Evolutionary conservation across 2,797 vertebrate species (phyloP), one percentile per base, ranked within the genome.

Genomic region (Selene dorsalis): DNA sequence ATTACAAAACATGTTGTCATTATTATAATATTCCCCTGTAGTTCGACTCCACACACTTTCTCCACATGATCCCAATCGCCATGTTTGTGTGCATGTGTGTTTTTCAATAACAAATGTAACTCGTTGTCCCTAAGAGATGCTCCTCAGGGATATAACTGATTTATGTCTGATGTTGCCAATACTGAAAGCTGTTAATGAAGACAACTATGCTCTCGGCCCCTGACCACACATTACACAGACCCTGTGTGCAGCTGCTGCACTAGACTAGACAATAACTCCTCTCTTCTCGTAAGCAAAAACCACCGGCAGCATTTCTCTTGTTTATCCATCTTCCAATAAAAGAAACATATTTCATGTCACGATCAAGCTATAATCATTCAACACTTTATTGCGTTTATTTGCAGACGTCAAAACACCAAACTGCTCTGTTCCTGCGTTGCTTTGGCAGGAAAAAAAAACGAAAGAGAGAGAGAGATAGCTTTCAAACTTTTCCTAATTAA

Each of bases 111-210:
- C 6, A 18, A 30, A 24, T 18, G 4, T 26, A 17, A 26, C 13
- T 13, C 38, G 32, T 22, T 6, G 13, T 60, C 32, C 18, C 35
- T 62, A 16, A 45, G 52, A 57, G 22, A 8, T 13, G 43, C 32
- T 12, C n/a, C 60, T 56, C n/a, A n/a, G 18, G 39, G 30, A 69
- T 4, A 24, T 7, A 61, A 17, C 50, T 67, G 24, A 73, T 65
- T 22, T 38, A 41, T 72, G 32, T 32, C 26, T 38, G 22, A 22
- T 35, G 41, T 64, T 50, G 26, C 59, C 69, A 28, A 57, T 30
- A 13, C 8, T 75, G 57, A 56, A 64, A 24, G 76, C 45, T 67
- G 43, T 17, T 56, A 47, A 69, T 55, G 65, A 71, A 75, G 7
- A 3, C 72, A 64, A 64, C 59, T 55, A 35, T 0, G 48, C 61